phyloP scores from a whole-genome alignment of 1,140 invertebrate species.

The Zaprionus camerounensis region DNA sequence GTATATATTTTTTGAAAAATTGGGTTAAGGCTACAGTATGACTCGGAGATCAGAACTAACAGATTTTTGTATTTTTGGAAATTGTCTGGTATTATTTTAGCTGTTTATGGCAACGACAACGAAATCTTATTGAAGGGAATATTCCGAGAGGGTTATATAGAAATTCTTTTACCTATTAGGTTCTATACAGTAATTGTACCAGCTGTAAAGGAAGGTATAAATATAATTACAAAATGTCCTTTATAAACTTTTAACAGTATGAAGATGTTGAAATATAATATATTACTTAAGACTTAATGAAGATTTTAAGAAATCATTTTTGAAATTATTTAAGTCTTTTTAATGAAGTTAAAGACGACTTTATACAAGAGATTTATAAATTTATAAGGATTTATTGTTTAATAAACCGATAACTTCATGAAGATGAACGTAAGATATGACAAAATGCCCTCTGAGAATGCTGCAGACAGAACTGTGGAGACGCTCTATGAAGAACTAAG shows the following conservation, averaged over 20 bases:
- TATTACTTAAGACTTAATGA: neutral
- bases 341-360: neutral
- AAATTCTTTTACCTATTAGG: too few species aligned
- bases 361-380: neutral
- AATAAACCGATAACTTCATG: neutral
- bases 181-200: too few species aligned
- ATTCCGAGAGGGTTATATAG: too few species aligned
- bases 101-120: neutral
- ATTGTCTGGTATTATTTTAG: neutral
- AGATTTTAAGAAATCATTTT: neutral
- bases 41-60: neutral
- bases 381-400: neutral
- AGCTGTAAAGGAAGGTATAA: too few species aligned
- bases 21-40: slow-evolving; percentile 9
- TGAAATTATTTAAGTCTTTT: neutral
- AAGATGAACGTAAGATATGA: neutral
- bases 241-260: too few species aligned
- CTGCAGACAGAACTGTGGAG: neutral
- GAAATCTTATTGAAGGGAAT: neutral
- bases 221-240: too few species aligned
- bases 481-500: neutral
- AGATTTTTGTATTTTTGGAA: neutral
- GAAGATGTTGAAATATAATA: neutral
- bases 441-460: neutral
- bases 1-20: neutral